Percentiles rank a stretch among this genome's conserved stretches.
These are phyloP conservation scores for Montifringilla adamsi DNA, from an alignment of 2,113 vertebrate species.

Conservation along the genomic window DNA sequence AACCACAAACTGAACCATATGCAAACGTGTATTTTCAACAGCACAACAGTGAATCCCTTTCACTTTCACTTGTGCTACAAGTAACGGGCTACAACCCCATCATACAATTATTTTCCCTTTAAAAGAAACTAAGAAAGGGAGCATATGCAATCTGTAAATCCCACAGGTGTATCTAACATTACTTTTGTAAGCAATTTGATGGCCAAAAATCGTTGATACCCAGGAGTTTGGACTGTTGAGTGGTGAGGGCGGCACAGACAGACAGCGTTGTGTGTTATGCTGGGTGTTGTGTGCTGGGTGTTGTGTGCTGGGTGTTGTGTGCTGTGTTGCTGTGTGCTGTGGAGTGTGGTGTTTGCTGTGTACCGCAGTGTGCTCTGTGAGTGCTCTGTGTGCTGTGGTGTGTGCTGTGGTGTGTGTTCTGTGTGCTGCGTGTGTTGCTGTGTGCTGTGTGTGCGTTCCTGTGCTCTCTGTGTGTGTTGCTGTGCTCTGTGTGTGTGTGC, in stretches of 20 bases:
- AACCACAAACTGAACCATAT: slow-evolving; percentile 33
- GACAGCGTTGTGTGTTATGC: not conserved
- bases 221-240: not conserved
- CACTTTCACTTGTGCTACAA: not conserved
- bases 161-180: not conserved
- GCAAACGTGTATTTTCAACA: not conserved
- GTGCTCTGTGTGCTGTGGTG: not conserved
- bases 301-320: not conserved
- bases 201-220: not conserved
- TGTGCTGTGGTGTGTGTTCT: not conserved
- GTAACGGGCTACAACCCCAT: not conserved
- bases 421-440: not conserved
- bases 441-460: not conserved
- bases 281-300: not conserved
- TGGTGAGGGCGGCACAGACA: not conserved
- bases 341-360: too few species aligned
- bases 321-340: not conserved
- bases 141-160: not conserved
- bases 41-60: not conserved
- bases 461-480: not conserved
- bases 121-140: not conserved
- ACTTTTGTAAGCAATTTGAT: not conserved
- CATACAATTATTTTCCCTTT: not conserved
- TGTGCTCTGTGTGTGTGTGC: not conserved
- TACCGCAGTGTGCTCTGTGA: too few species aligned